Percentiles rank a stretch among this genome's conserved stretches.
These are phyloP conservation scores for Pyrrhosoma nymphula DNA, from an alignment of 2,888 invertebrate species.

Conservation along the genomic window DNA sequence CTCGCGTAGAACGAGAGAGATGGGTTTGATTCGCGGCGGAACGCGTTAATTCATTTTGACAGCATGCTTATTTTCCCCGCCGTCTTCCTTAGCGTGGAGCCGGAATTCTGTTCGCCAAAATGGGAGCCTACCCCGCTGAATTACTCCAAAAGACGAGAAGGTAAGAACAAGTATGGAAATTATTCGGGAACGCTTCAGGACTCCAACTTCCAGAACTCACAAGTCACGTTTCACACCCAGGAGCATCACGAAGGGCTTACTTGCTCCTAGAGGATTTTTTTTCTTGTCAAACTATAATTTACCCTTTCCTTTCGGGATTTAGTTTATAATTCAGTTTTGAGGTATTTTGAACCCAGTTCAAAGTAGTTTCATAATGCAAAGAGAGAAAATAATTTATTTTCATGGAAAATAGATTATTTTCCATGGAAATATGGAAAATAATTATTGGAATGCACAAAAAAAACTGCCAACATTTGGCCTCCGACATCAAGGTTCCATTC, in stretches of 20 bases:
- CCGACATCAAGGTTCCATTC: too few species aligned
- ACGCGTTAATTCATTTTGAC: constrained; percentile 14
- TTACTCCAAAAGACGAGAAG: background rate
- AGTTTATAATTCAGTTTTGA: too few species aligned
- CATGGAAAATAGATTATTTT: too few species aligned
- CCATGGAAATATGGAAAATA: too few species aligned
- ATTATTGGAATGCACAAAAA: background rate
- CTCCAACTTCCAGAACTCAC: background rate
- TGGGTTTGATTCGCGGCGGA: background rate
- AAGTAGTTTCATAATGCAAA: too few species aligned
- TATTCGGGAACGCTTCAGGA: constrained; percentile 12
- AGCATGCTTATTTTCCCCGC: background rate
- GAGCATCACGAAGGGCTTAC: background rate
- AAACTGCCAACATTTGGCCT: background rate
- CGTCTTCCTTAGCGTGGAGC: background rate
- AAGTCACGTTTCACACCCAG: background rate
- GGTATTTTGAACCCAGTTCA: too few species aligned
- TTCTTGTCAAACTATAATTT: background rate
- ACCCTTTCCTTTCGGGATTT: too few species aligned
- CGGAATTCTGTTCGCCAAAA: constrained; percentile 8
- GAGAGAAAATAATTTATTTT: too few species aligned
- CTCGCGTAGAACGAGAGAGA: background rate
- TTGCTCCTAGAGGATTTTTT: background rate
- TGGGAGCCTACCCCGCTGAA: background rate
- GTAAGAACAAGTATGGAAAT: background rate